Evolutionary conservation across 2,888 invertebrate genomes (phyloP), one percentile per base, ranked within the genome.

Genomic region (Conus canariensis): DNA sequence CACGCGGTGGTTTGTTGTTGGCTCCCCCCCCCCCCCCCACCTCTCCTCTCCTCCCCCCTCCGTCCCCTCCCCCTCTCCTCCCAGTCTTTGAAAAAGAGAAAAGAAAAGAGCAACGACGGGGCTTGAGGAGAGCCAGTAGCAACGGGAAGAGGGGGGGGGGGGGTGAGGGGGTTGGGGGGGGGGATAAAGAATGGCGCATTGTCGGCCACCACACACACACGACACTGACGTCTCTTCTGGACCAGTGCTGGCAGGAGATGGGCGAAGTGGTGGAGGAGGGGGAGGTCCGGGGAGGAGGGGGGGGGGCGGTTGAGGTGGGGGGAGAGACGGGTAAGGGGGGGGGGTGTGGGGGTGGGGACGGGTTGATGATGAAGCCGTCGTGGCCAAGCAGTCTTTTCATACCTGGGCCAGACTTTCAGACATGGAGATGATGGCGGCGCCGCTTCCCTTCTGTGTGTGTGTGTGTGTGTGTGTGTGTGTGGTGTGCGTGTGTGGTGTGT

Each of bases 71-170:
- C 64, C 16, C 8, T 7, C 64, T 7, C 64, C 16, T 16, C 16
- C 58, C 7, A 6, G 70, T 80, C 80, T 80, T 45, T 45, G 45
- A 45, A 45, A 45, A 45, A 45, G 45, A 45, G 45, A 45, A 45
- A 45, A 86, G 86, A 86, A 86, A 86, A 86, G 86, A 86, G 86
- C 86, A 86, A 86, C 86, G 86, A 86, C 64, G 19, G 0, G 25
- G 59, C 3, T 12, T 9, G 60, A 85, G 83, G 45, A 22, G 80
- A 80, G 10, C 25, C 25, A 22, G 10, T 25, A 30, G 45, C 12
- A 14, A 80, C 19, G 58, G 19, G 83, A 58, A 58, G 58, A 56
- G 58, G 5, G 45, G 45, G 45, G 45, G 45, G 45, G 45, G 45
- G 45, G 45, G 45, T 2, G 45, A 45, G 45, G 45, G 4, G 45